Evolutionary conservation across 1,140 invertebrate species (phyloP).

Genomic region (Schlechtendalia chinensis): DNA sequence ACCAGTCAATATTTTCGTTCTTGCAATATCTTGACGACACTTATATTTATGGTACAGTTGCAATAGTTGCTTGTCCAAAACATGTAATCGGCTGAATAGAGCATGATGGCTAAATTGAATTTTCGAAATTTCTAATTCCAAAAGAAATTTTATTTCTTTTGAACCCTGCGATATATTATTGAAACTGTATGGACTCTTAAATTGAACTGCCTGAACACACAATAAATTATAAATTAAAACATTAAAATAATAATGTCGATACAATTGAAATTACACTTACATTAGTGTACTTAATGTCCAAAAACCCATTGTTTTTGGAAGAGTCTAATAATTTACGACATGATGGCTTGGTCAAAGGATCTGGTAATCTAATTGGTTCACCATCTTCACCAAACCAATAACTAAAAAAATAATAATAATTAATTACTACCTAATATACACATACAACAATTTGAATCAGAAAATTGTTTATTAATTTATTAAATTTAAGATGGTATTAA

Average conservation of each 20-base stretch:
- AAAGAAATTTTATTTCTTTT: conserved; percentile 51
- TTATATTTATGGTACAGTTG: conserved; percentile 57
- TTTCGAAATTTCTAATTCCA: conserved; percentile 60
- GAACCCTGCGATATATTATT: conserved; percentile 8
- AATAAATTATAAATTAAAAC: neutral
- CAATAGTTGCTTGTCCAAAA: conserved; percentile 58
- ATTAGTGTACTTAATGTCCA: conserved; percentile 20
- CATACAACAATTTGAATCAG: no score
- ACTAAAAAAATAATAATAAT: neutral
- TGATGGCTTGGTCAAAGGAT: conserved; percentile 55
- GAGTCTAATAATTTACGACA: conserved; percentile 51
- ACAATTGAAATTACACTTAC: conserved; percentile 43
- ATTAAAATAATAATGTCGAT: neutral
- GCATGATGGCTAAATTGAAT: conserved; percentile 62
- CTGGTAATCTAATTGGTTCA: conserved; percentile 57
- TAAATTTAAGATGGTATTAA: no score
- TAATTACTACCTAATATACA: no score
- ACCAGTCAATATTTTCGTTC: conserved; percentile 51
- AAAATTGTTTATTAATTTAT: no score
- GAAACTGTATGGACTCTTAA: conserved; percentile 25
- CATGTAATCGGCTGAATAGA: conserved; percentile 62
- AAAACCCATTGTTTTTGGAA: conserved; percentile 31
- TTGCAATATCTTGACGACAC: conserved; percentile 45
- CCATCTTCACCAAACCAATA: conserved; percentile 64
- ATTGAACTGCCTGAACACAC: conserved; percentile 49